Evolutionary conservation across 2,888 invertebrate species (phyloP).

Genomic region (Scelioninae gen. 2): DNA sequence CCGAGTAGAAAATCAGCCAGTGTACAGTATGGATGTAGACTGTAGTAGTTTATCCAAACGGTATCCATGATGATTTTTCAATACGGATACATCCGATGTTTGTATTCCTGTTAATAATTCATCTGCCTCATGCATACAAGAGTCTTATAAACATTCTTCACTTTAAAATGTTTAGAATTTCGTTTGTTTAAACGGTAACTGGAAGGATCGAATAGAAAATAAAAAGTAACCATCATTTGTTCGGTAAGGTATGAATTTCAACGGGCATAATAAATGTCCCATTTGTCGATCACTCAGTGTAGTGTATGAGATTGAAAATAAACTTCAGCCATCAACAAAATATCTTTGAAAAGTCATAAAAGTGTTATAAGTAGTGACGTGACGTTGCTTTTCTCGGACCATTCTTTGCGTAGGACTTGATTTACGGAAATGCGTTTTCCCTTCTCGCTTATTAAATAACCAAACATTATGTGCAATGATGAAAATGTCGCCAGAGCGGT

Average conservation of each 20-base stretch:
- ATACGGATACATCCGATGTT: too few species aligned
- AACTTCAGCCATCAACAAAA: constrained; percentile 28
- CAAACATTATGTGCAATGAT: constrained; percentile 37
- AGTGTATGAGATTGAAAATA: constrained; percentile 39
- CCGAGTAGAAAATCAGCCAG: too few species aligned
- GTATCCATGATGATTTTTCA: too few species aligned
- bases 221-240: constrained; percentile 26
- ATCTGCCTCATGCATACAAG: too few species aligned
- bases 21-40: too few species aligned
- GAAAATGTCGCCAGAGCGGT: constrained; percentile 43
- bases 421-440: constrained; percentile 46
- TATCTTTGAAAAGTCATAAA: constrained; percentile 29
- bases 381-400: constrained; percentile 5
- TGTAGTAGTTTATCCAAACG: too few species aligned
- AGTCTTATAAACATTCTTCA: too few species aligned
- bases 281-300: constrained; percentile 38
- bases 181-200: too few species aligned
- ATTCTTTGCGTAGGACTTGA: constrained; percentile 47
- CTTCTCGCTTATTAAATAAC: constrained; percentile 46
- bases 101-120: too few species aligned
- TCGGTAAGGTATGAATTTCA: constrained; percentile 17
- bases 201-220: neutral
- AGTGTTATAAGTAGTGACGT: constrained; percentile 5
- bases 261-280: constrained; percentile 41
- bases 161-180: too few species aligned